These are phyloP conservation scores for Empis livida DNA, from an alignment of 2,888 invertebrate species.

Conservation along the genomic window DNA sequence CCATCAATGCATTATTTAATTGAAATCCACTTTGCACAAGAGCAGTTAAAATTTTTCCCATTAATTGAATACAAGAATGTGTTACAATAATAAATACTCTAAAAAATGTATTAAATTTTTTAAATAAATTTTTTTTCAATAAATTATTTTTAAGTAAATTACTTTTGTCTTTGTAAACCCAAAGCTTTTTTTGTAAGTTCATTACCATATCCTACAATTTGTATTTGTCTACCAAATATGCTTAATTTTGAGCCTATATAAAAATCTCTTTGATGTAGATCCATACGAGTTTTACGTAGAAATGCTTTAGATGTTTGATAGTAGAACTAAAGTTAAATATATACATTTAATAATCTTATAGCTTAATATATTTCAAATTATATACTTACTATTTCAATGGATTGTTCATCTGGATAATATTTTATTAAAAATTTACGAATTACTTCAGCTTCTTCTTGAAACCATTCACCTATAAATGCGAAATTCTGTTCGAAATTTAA, in stretches of 20 bases:
- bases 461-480: conserved; percentile 71
- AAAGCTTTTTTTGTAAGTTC: conserved; percentile 42
- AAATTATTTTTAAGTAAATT: conserved; percentile 19
- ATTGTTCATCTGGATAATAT: conserved; percentile 63
- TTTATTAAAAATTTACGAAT: conserved; percentile 62
- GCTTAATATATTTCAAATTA: background rate
- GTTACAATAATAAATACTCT: conserved; percentile 71
- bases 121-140: background rate
- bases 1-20: conserved; percentile 60
- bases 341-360: conserved; percentile 1
- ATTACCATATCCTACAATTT: conserved; percentile 61
- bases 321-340: conserved; percentile 11
- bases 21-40: conserved; percentile 48
- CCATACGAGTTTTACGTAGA: conserved; percentile 53
- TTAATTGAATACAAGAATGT: conserved; percentile 46
- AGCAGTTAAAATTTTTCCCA: conserved; percentile 60
- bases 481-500: too few relatives aligned
- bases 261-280: conserved; percentile 50
- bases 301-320: conserved; percentile 43
- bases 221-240: conserved; percentile 60
- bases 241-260: conserved; percentile 60
- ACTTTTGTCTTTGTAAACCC: conserved; percentile 53
- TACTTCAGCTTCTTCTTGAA: conserved; percentile 63
- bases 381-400: conserved; percentile 59
- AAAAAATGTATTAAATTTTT: conserved; percentile 9